phyloP scores from a whole-genome alignment of 23 tunicate species.

The Ascidia mentula region DNA sequence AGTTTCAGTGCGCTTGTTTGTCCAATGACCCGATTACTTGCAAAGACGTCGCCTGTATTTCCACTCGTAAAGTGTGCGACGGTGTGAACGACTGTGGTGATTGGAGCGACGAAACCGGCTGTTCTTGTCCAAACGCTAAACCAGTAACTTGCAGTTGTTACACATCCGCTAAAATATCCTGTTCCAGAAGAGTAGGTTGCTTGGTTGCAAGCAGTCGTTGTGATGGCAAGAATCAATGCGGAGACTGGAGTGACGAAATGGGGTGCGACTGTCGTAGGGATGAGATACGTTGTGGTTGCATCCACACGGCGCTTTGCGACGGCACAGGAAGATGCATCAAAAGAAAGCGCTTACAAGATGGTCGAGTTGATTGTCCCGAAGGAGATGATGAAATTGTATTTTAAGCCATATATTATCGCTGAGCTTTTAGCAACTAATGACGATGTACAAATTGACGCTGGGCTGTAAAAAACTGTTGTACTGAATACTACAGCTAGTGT shows the following conservation, averaged over 20 bases:
- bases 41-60: neutral
- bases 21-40: neutral
- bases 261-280: constrained; percentile 17
- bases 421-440: too few relatives aligned
- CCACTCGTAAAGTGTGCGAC: neutral
- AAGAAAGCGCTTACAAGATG: constrained; percentile 17
- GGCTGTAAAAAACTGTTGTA: too few relatives aligned
- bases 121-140: constrained; percentile 4
- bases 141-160: constrained; percentile 4
- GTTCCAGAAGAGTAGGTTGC: constrained; percentile 8
- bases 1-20: constrained; percentile 9
- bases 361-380: constrained; percentile 21
- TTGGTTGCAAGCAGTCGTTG: neutral
- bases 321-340: constrained; percentile 26
- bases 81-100: constrained; percentile 33
- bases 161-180: neutral
- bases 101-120: constrained; percentile 31
- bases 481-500: too few relatives aligned
- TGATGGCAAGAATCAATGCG: constrained; percentile 36
- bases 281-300: constrained; percentile 37
- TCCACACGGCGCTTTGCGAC: neutral
- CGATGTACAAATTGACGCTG: too few relatives aligned
- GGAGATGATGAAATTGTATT: constrained; percentile 33
- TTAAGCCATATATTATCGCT: neutral
- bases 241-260: constrained; percentile 42